These are phyloP conservation scores for Clarias batrachus DNA, from an alignment of 2,113 vertebrate species.

Conservation along the genomic window DNA sequence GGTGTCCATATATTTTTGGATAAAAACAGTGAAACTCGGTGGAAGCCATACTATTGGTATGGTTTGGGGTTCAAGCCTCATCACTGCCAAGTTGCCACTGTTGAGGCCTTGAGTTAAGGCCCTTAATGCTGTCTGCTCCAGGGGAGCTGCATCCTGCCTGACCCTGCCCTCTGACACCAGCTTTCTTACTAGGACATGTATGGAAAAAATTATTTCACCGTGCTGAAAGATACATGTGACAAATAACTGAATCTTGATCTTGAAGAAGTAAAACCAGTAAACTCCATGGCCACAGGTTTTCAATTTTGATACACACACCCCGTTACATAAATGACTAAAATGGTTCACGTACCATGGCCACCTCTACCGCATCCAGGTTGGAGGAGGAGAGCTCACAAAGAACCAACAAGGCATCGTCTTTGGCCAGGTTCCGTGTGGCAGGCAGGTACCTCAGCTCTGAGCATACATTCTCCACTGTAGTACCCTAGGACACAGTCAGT, in stretches of 20 bases:
- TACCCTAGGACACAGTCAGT: constrained; percentile 75
- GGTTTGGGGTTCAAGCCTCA: no score
- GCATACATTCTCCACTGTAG: constrained; percentile 89
- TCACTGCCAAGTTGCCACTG: no score
- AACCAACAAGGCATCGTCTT: constrained; percentile 80
- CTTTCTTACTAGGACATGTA: no score
- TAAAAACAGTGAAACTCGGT: not conserved
- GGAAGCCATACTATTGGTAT: not conserved
- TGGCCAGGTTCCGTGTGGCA: constrained; percentile 77
- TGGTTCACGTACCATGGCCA: constrained; percentile 85
- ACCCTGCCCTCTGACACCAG: no score
- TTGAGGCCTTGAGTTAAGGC: no score
- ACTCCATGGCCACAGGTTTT: not conserved
- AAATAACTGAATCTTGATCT: no score
- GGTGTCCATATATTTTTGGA: not conserved
- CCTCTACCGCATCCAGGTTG: constrained; percentile 82
- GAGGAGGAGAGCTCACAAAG: constrained; percentile 84
- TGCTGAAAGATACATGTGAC: no score
- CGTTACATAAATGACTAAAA: not conserved
- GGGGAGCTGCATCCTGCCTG: no score
- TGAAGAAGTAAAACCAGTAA: not conserved
- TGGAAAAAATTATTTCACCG: no score
- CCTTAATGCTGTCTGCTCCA: no score
- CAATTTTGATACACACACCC: not conserved
- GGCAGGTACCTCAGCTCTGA: constrained; percentile 88